Percentiles rank a stretch among this genome's conserved stretches.
Conservation (phyloP, 2,113 vertebrate species). For the Puffinus mauretanicus region DNA sequence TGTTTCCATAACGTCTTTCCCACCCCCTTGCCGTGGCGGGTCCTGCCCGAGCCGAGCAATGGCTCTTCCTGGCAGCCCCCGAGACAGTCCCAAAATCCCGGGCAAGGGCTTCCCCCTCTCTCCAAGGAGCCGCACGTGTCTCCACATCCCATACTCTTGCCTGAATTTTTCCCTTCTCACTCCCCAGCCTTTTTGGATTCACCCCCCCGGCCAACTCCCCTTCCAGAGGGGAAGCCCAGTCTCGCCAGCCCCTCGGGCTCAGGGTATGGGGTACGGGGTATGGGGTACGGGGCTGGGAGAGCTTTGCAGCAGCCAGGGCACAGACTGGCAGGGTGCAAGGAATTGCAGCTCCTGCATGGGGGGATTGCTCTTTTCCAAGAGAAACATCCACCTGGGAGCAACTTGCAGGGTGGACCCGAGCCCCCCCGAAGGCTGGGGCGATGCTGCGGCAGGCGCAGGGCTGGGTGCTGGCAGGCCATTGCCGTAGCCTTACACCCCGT, state of each 20-base stretch:
- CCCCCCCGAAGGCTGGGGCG: neutral
- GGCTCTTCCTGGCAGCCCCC: neutral
- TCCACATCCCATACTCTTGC: fast-evolving
- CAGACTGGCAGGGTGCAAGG: fast-evolving
- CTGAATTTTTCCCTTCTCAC: fast-evolving
- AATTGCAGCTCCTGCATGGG: neutral
- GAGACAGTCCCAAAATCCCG: neutral
- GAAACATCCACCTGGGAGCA: neutral
- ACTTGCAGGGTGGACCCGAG: neutral
- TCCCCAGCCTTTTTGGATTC: no score
- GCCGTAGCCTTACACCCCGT: fast-evolving
- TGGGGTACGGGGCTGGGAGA: neutral
- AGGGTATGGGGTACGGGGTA: neutral
- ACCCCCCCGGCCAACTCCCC: no score
- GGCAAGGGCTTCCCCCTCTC: neutral
- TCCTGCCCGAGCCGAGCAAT: fast-evolving
- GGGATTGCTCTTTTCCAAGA: neutral
- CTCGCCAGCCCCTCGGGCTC: fast-evolving
- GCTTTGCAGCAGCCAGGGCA: neutral
- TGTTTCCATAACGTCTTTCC: fast-evolving
- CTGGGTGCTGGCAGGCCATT: neutral
- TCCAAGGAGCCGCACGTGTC: fast-evolving
- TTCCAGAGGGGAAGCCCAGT: neutral
- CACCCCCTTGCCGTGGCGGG: fast-evolving
- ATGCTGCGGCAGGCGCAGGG: neutral